phyloP scores from a whole-genome alignment of 2,113 vertebrate genomes.

The Syngnathoides biaculeatus region DNA sequence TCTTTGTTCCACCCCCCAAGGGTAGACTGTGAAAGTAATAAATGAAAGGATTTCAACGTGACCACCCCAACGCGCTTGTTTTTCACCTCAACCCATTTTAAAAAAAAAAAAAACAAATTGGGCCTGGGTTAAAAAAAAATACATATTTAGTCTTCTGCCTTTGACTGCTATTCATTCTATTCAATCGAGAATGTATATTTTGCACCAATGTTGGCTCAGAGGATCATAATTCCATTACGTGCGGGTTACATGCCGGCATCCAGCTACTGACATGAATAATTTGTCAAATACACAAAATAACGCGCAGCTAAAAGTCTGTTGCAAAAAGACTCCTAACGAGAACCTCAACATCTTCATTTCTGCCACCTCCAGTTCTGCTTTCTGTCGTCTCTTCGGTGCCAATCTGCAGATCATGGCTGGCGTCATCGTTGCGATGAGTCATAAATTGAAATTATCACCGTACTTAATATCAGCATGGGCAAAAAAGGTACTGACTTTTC shows the following conservation, averaged over 20 bases:
- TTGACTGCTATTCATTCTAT: background rate
- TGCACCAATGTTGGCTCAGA: background rate
- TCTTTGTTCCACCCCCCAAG: slow-evolving; percentile 9
- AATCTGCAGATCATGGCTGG: no score
- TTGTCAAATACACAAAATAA: background rate
- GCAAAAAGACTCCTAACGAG: no score
- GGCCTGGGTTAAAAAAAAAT: background rate
- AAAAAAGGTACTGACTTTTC: no score
- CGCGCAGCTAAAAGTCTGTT: background rate
- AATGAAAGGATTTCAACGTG: background rate
- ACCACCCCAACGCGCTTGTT: slow-evolving; percentile 11
- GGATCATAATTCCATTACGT: background rate
- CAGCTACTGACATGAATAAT: background rate
- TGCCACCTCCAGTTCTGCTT: no score
- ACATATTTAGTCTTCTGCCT: background rate
- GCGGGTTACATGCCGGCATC: background rate
- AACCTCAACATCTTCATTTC: no score
- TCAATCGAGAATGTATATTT: background rate
- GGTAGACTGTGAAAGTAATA: slow-evolving; percentile 9
- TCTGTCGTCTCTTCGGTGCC: no score
- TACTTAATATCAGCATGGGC: no score
- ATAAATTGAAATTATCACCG: no score
- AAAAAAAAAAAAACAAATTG: no score
- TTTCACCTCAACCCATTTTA: no score
- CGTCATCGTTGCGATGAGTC: no score